Conservation (phyloP, 1,140 invertebrate species). For the Drosophila lowei region DNA sequence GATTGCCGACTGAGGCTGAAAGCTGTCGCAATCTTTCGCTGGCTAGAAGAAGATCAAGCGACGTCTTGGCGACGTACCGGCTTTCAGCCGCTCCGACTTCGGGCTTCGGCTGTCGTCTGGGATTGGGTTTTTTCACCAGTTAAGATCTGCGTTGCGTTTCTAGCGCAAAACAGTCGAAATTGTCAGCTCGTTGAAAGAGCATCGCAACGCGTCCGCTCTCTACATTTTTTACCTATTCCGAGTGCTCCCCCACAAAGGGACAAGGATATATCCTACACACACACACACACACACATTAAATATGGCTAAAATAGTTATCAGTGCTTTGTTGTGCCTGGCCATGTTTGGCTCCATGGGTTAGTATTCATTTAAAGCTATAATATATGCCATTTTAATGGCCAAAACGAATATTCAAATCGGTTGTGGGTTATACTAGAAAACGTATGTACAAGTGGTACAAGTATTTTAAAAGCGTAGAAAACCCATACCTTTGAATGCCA, state of each 20-base stretch:
- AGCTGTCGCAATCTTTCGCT: slow-evolving; percentile 44
- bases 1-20: slow-evolving; percentile 31
- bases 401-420: slow-evolving; percentile 43
- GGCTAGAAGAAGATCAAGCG: slow-evolving; percentile 61
- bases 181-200: slow-evolving; percentile 72
- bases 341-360: slow-evolving; percentile 81
- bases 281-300: slow-evolving; percentile 20
- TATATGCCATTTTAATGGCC: slow-evolving; percentile 4
- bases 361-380: slow-evolving; percentile 37
- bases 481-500: not conserved
- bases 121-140: slow-evolving; percentile 50
- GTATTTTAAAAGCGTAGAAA: not conserved
- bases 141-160: slow-evolving; percentile 71
- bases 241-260: slow-evolving; percentile 28
- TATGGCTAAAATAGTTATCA: slow-evolving; percentile 75
- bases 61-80: slow-evolving; percentile 5
- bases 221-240: slow-evolving; percentile 7
- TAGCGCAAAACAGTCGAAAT: slow-evolving; percentile 79
- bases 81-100: slow-evolving; percentile 13
- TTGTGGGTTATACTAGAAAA: slow-evolving; percentile 15
- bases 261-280: slow-evolving; percentile 39
- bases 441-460: not conserved
- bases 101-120: slow-evolving; percentile 31
- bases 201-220: slow-evolving; percentile 58
- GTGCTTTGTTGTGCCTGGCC: slow-evolving; percentile 76